Base-by-base conservation (phyloP, 2,888 invertebrate species). In the Cheilosia scutellata region DNA sequence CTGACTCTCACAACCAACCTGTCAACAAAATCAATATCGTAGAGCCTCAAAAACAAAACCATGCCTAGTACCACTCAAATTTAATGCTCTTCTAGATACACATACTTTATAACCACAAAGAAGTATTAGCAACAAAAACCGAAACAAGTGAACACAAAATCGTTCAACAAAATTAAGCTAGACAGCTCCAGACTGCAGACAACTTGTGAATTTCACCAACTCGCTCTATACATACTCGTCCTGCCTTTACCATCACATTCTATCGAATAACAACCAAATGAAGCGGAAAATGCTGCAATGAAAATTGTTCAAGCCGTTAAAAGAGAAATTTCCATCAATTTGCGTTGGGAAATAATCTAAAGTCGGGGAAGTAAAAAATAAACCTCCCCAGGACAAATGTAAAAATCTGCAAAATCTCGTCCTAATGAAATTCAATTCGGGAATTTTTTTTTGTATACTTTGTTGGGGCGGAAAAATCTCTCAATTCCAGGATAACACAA, bases 311-410 rank as follows among this genome's bases (percentile, higher is more conserved):
- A 70, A 76, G 33, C 57, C 70, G 62, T 58, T 51, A 78, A 83
- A 83, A 72, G 74, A 79, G 79, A 83, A 83, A 83, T 79, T 79
- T 74, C 72, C 82, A 83, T 83, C 78, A 82, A 82, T 82, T 78
- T 74, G 60, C 53, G 37, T 51, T 74, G 68, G 37, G 70, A 78
- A 78, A 72, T 47, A 42, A 49, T 49, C 25, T 25, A 11, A 51
- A 4, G 27, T 51, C 25, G 13, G 11, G 49, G 25, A 62, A 53
- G 9, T 42, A 27, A 57, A 53, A 58, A 63, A 60, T 20, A 55
- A 49, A 33, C 49, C 49, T 51, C 74, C 76, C 58, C 53, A 29
- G 53, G 68, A 76, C 66, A 42, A 44, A 62, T 47, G 47, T 37
- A 68, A 71, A 76, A 84, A 75, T 79, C 74, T 66, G 71, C 13